Percentiles rank a stretch among this genome's conserved stretches.
Evolutionary conservation across 2,797 vertebrate genomes (phyloP).

Genomic region (Hydrocynus forskahlii): DNA sequence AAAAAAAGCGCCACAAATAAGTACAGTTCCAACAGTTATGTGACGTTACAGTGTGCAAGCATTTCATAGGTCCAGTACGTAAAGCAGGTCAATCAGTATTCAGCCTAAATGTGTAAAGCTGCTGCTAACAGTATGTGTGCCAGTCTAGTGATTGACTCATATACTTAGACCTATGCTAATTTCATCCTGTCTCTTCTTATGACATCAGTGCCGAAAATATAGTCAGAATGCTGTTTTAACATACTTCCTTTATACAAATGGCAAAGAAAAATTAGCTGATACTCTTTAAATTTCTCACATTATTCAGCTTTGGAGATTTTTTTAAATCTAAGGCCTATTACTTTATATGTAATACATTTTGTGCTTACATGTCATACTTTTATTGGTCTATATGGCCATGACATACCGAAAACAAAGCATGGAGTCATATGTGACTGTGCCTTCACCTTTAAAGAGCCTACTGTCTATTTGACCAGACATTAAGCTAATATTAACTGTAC

Average conservation of each 20-base stretch:
- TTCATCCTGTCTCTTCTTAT: background rate
- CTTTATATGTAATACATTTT: slow-evolving; percentile 1
- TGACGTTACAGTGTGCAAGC: background rate
- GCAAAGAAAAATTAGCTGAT: background rate
- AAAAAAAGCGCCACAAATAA: background rate
- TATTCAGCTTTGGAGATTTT: background rate
- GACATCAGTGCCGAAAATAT: background rate
- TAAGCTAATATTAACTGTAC: background rate
- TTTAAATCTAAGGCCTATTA: slow-evolving; percentile 6
- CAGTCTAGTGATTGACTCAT: background rate
- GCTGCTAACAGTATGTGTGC: background rate
- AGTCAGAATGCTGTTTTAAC: too few relatives aligned
- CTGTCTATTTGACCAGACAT: too few relatives aligned
- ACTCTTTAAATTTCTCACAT: background rate
- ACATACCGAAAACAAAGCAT: background rate
- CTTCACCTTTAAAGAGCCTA: background rate
- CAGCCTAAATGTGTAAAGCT: background rate
- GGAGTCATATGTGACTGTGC: background rate
- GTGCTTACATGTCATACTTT: slow-evolving; percentile 1
- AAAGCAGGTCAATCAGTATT: slow-evolving; percentile 3
- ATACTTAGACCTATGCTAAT: background rate
- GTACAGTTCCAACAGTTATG: background rate
- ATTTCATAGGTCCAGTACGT: background rate
- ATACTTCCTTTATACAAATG: background rate
- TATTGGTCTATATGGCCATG: background rate